Base-by-base conservation (phyloP, 2,888 invertebrate genomes). In the Drosophila nr. perissopoda region DNA sequence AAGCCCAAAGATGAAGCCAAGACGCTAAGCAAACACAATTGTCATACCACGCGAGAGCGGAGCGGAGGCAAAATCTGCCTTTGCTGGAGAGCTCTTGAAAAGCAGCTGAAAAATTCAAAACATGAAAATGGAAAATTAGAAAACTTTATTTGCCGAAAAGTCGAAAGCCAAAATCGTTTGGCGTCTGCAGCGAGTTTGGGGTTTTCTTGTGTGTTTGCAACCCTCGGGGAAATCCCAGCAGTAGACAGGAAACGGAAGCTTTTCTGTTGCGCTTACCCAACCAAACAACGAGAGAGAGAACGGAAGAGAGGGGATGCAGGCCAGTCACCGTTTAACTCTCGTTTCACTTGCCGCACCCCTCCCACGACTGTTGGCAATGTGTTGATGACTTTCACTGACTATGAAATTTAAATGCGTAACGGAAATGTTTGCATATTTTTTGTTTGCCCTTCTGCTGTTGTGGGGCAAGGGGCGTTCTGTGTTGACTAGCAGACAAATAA, bases 201-300 rank as follows among this genome's bases (percentile, higher is more conserved):
- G 38, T n/a, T 38, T 54, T 61, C 29, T 67, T 61, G 69, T 64
- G 62, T 76, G 78, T 70, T 83, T 81, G 71, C 85, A 87, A 85
- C 84, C 90, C 91, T 81, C 78, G 65, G 76, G 86, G 80, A 90
- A 88, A 82, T 91, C 90, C 92, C 91, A 82, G 82, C 67, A 74
- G 85, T 68, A 91, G 91, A 91, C 89, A 92, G 91, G 92, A 92
- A 91, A 66, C 89, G 91, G 91, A 91, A 90, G 92, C 90, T 91
- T 88, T 88, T 88, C 88, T 89, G 84, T 76, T 75, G 69, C 72
- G 76, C 70, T 57, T 40, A 46, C 56, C 62, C 65, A 59, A 36
- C 64, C 61, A 40, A 53, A 51, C 48, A 31, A 56, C 51, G 13
- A 48, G 11, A 34, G 16, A 25, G 36, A 0, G 34, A 3, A 27